Percentiles rank a stretch among this genome's conserved stretches.
Conservation (phyloP, 2,888 invertebrate species). For the Eucera pruinosa region DNA sequence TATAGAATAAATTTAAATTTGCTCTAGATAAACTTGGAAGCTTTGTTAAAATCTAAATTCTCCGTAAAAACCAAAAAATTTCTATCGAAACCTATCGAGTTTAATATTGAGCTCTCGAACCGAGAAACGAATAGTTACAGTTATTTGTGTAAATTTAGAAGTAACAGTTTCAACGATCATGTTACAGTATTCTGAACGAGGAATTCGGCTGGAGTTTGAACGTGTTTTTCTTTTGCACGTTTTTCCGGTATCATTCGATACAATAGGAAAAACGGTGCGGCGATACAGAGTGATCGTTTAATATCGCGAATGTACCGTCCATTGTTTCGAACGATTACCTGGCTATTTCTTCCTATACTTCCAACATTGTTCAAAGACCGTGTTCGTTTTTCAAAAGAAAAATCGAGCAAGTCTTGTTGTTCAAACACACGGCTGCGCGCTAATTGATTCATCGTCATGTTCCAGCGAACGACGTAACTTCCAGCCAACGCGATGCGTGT, state of each 20-base stretch:
- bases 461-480: conserved; percentile 45
- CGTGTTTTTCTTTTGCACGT: conserved; percentile 6
- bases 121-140: neutral
- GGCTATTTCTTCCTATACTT: neutral
- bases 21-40: too few relatives aligned
- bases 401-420: conserved; percentile 21
- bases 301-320: neutral
- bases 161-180: conserved; percentile 18
- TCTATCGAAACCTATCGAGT: neutral
- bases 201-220: neutral
- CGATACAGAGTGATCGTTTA: conserved; percentile 4
- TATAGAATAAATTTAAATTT: too few relatives aligned
- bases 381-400: conserved; percentile 9
- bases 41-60: neutral
- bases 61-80: neutral
- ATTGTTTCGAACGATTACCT: conserved; percentile 20
- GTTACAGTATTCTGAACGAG: neutral
- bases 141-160: conserved; percentile 15
- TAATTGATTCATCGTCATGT: conserved; percentile 58
- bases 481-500: conserved; percentile 22
- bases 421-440: conserved; percentile 26
- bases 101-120: neutral
- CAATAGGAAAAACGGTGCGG: conserved; percentile 7
- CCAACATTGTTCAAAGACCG: neutral
- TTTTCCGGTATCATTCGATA: conserved; percentile 24